Base-by-base conservation (phyloP, 2,888 invertebrate species). In the Cinara cedri region DNA sequence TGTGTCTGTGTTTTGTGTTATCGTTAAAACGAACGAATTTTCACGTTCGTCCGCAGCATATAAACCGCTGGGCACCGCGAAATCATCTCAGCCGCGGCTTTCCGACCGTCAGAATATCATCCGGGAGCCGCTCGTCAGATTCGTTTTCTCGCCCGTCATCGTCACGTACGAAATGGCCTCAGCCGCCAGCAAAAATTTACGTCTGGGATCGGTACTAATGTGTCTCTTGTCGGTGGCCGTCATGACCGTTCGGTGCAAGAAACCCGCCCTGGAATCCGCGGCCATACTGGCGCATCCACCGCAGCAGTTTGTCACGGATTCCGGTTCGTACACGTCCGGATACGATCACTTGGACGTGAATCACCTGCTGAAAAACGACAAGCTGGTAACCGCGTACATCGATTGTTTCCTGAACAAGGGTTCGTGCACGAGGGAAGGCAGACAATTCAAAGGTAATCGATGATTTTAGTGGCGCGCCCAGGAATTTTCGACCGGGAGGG, bases 321-420 rank as follows among this genome's bases (percentile, higher is more conserved):
- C 44, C 42, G 76, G 76, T 1, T 11, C n/a, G 26, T 76, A 76
- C 26, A 11, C 66, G 46, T 26, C 66, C 65, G 26, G 9, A 3
- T 71, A 72, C 57, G 81, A 82, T 26, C 49, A 81, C 54, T 0
- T 81, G 14, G 81, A 82, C 46, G 55, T 82, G 16, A 62, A 57
- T 44, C 65, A n/a, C 1, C 46, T 82, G 19, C 44, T 82, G 63
- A 71, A 62, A 13, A 82, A 82, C 57, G 46, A 80, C 13, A 76
- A 80, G 21, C 3, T 82, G 4, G 81, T 82, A 0, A 21, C 72
- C 9, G 54, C 63, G 34, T 74, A 76, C 57, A 13, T 82, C 10
- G 81, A 62, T 60, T 82, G 82, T 71, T 74, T 82, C 21, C 10
- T 80, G 24, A 63, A 57, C 46, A 65, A 80, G 13, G 72, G 70